Conservation (phyloP, 2,888 invertebrate genomes). For the Agriotes lineatus region DNA sequence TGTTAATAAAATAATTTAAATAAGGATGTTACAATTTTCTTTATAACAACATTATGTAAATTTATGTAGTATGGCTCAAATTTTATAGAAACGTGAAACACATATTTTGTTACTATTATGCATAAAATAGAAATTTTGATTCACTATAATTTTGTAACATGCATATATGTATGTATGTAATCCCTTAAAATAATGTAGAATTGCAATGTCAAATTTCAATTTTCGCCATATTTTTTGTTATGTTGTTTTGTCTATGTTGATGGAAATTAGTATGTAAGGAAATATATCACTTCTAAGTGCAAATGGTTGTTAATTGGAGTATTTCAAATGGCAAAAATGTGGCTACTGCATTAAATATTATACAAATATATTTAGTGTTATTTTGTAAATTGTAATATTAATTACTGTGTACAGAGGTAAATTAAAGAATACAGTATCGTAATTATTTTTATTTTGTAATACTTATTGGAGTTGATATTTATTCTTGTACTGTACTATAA, state of each 20-base stretch:
- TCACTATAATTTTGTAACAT: no score
- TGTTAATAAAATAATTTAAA: no score
- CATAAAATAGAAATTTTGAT: no score
- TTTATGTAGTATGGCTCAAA: no score
- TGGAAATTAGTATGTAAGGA: not conserved
- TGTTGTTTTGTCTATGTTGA: not conserved
- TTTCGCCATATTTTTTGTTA: not conserved
- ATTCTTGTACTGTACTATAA: no score
- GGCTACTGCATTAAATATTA: not conserved
- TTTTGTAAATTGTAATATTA: conserved; percentile 19
- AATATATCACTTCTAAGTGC: not conserved
- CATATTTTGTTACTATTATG: no score
- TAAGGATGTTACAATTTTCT: no score
- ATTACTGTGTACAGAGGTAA: conserved; percentile 8
- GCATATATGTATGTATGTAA: not conserved
- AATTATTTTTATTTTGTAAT: not conserved
- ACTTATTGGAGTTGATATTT: no score
- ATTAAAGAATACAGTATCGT: not conserved
- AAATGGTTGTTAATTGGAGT: not conserved
- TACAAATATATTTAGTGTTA: conserved; percentile 5
- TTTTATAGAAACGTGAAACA: no score
- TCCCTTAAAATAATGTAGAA: not conserved
- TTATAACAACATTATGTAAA: no score
- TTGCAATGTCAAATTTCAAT: not conserved
- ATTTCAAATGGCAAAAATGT: no score